Evolutionary conservation across 1,140 invertebrate genomes (phyloP).

Genomic region (Orius insidiosus): DNA sequence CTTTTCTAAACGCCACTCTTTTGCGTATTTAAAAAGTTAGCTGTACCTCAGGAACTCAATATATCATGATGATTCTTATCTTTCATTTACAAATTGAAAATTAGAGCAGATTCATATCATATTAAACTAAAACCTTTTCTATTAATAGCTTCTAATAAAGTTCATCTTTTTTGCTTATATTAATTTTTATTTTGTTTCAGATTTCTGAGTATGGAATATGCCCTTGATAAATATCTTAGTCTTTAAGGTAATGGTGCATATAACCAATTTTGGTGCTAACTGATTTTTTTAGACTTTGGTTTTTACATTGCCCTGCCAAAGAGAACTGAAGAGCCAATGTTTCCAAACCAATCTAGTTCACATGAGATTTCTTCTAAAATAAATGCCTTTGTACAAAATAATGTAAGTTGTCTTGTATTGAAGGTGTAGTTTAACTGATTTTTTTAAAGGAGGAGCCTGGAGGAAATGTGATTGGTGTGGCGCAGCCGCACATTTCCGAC

Average conservation of each 20-base stretch:
- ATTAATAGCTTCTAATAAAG: too few relatives aligned
- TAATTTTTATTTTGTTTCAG: slow-evolving; percentile 9
- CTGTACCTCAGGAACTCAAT: too few relatives aligned
- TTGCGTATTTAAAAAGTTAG: too few relatives aligned
- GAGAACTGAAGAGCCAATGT: slow-evolving; percentile 40
- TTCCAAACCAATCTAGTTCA: slow-evolving; percentile 42
- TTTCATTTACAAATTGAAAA: background rate
- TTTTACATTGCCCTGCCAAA: slow-evolving; percentile 42
- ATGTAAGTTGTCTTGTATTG: slow-evolving; percentile 24
- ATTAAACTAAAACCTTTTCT: too few relatives aligned
- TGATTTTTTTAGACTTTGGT: slow-evolving; percentile 30
- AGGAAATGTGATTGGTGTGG: slow-evolving; percentile 33
- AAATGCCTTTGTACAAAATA: slow-evolving; percentile 41
- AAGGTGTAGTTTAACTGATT: slow-evolving; percentile 12
- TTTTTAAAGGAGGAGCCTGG: slow-evolving; percentile 33
- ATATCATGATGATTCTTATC: too few relatives aligned
- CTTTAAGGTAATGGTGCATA: slow-evolving; percentile 13
- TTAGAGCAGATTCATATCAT: too few relatives aligned
- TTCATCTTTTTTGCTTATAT: background rate
- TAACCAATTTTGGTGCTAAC: background rate
- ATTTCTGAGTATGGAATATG: slow-evolving; percentile 12
- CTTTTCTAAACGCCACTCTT: too few relatives aligned
- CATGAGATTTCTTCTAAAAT: slow-evolving; percentile 39
- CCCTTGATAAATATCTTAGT: slow-evolving; percentile 14
- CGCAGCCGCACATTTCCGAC: slow-evolving; percentile 22